Evolutionary conservation across 2,113 vertebrate species (phyloP).

Genomic region (Cnemophilus loriae): DNA sequence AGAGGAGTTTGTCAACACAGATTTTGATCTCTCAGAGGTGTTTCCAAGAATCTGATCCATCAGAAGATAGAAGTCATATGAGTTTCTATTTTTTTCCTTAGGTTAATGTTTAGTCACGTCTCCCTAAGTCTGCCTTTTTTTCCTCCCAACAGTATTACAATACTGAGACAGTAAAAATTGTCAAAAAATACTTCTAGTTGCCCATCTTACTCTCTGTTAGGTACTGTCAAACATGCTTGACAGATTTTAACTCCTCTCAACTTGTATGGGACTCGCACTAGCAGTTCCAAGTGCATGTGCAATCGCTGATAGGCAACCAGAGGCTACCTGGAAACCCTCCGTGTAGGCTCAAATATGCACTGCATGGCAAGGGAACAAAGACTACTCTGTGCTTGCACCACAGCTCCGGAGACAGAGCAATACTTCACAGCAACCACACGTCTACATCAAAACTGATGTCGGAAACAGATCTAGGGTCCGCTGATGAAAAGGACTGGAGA

Average conservation of each 20-base stretch:
- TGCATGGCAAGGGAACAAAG: constrained; percentile 26
- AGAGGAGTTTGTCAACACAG: constrained; percentile 30
- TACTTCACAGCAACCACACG: not conserved
- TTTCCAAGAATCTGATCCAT: constrained; percentile 47
- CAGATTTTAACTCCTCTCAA: not conserved
- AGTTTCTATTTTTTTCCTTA: not conserved
- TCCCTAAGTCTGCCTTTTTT: not conserved
- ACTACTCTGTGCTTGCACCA: not conserved
- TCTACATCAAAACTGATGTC: not conserved
- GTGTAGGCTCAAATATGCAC: not conserved
- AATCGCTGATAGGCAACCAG: not conserved
- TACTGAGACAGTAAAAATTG: not conserved
- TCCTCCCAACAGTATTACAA: not conserved
- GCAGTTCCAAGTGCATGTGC: not conserved
- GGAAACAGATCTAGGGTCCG: not conserved
- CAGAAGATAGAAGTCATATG: not conserved
- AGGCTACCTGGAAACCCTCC: not conserved
- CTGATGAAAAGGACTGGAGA: not conserved
- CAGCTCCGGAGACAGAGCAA: not conserved
- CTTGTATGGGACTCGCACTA: not conserved
- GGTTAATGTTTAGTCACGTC: not conserved
- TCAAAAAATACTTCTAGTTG: not conserved
- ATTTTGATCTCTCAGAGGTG: constrained; percentile 57
- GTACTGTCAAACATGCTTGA: not conserved
- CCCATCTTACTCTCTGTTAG: not conserved